Base-by-base conservation (phyloP, 2,888 invertebrate species). In the Lycia hirtaria region DNA sequence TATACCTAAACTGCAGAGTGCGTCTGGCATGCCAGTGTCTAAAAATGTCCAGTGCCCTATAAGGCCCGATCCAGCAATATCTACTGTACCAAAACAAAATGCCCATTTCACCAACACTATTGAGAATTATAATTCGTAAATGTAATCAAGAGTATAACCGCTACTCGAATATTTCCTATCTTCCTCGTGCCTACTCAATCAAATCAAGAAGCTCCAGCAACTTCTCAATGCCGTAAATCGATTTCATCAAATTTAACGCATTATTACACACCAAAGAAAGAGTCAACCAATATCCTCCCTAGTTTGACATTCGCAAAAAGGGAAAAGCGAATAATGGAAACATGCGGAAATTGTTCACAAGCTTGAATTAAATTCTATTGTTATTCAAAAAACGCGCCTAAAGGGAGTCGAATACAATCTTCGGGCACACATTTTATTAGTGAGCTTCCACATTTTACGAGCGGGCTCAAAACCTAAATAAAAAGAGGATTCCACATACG, bases 401-500 rank as follows among this genome's bases (percentile, higher is more conserved):
- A 75, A 72, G 69, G 56, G 71, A 72, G 69, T 73, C 64, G 71
- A 75, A 76, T 70, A 78, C 79, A 80, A 80, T 81, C 77, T 82
- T 78, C 62, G 72, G 76, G 78, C 73, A 75, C 74, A 81, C 81
- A 78, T 84, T 88, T 87, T 88, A 85, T 86, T 83, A 81, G 80
- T 75, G 70, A 75, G 78, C 77, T 78, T n/a, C 73, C 77, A 75
- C 76, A 67, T 81, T 88, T 88, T 88, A 88, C 83, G 88, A 83
- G 77, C 75, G 75, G 74, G 65, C 79, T 80, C 76, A 73, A 78
- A 83, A 78, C 81, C 78, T 81, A 83, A 88, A 87, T 87, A 83
- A 88, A 82, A 85, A 81, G 80, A 78, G 75, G 80, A 83, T 81
- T 84, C 81, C 82, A 86, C 85, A 83, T 88, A 86, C 80, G 79